A percentile compares a stretch with the other conserved stretches of the same genome.
These are phyloP conservation scores for Sphenopsis melanotis DNA, from an alignment of 2,797 vertebrate species.

Conservation along the genomic window DNA sequence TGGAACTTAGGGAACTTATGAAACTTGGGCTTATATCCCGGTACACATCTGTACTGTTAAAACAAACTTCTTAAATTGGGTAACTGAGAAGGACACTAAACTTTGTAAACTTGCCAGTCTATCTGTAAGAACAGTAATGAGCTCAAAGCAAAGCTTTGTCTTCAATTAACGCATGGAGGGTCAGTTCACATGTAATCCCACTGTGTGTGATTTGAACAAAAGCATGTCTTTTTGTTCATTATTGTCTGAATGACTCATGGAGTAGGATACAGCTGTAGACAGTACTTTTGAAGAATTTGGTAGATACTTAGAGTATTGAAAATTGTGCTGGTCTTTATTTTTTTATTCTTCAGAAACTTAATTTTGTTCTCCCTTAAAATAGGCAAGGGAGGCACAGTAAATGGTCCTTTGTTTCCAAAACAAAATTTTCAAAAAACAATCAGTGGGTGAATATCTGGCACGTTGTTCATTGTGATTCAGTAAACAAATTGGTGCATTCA, in stretches of 20 bases:
- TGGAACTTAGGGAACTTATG: neutral
- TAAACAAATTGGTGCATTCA: neutral
- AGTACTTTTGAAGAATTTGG: neutral
- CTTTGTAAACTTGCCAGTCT: neutral
- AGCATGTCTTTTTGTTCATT: slow-evolving; percentile 11
- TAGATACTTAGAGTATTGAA: neutral
- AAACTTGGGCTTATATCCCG: neutral
- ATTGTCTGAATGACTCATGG: slow-evolving; percentile 4
- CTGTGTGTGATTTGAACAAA: slow-evolving; percentile 32
- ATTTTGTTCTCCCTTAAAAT: neutral
- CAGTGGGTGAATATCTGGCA: neutral
- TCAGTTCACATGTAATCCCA: slow-evolving; percentile 3
- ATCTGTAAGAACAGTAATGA: slow-evolving; percentile 1
- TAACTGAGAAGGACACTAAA: neutral
- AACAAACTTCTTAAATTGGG: neutral
- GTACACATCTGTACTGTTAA: neutral
- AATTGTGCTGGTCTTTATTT: neutral
- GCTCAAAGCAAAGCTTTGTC: slow-evolving; percentile 31
- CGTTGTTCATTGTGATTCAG: neutral
- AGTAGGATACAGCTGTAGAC: neutral
- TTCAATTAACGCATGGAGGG: slow-evolving; percentile 1
- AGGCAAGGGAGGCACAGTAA: neutral
- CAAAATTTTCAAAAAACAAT: neutral
- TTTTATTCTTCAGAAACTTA: neutral
- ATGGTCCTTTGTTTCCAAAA: neutral